phyloP scores from a whole-genome alignment of 2,888 invertebrate genomes.

The Adelphocoris suturalis region DNA sequence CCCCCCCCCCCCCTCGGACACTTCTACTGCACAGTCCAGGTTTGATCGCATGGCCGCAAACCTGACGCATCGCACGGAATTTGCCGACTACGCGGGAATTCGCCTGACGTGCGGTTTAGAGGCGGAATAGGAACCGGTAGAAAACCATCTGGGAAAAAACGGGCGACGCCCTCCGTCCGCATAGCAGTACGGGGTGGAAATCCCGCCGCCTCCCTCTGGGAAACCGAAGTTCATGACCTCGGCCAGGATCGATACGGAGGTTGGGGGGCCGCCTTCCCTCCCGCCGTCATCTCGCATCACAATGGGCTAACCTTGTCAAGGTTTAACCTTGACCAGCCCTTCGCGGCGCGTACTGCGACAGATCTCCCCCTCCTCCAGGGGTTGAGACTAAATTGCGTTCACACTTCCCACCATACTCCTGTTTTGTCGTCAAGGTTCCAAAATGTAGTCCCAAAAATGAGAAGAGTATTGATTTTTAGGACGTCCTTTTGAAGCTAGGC shows the following conservation, averaged over 20 bases:
- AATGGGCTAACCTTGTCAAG: conserved; percentile 57
- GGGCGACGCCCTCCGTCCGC: conserved; percentile 41
- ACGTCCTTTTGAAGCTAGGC: no score
- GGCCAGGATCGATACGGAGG: conserved; percentile 28
- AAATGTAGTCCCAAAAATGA: no score
- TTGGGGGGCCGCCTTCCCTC: background rate
- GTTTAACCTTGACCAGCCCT: conserved; percentile 65
- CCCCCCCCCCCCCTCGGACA: no score
- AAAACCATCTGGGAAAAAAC: background rate
- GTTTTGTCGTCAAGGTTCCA: background rate
- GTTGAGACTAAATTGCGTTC: background rate
- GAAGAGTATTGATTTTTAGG: no score
- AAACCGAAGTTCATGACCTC: conserved; percentile 48
- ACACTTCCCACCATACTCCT: background rate
- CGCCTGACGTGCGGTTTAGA: no score
- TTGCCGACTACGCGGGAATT: no score
- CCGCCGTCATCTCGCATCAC: background rate
- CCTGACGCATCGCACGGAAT: no score
- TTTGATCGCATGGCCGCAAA: no score
- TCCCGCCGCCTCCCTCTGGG: conserved; percentile 27
- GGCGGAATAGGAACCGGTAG: no score
- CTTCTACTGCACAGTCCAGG: no score
- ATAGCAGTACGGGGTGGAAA: conserved; percentile 33
- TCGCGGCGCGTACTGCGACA: conserved; percentile 58
- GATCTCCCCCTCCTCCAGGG: background rate